Conservation (phyloP, 2,888 invertebrate species). For the Scrobipalpa atriplicella region DNA sequence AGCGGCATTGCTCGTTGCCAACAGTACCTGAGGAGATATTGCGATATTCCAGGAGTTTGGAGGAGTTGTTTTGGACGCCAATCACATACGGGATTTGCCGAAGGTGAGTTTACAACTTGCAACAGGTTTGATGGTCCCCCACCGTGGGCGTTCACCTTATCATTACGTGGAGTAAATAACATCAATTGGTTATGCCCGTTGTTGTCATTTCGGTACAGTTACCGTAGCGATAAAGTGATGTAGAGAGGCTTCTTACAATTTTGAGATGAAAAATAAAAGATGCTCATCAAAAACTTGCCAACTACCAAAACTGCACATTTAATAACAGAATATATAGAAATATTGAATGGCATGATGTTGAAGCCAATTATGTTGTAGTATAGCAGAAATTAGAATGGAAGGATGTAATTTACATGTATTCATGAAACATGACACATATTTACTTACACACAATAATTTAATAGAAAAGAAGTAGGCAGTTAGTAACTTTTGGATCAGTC, state of each 20-base stretch:
- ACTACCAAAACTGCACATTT: too few species aligned
- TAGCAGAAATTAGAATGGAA: too few species aligned
- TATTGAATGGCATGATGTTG: too few species aligned
- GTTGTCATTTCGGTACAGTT: slow-evolving; percentile 35
- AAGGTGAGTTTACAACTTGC: slow-evolving; percentile 86
- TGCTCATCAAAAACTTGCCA: too few species aligned
- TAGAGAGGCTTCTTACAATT: background rate
- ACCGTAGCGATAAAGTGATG: background rate
- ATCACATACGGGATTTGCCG: slow-evolving; percentile 98
- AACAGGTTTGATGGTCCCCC: slow-evolving; percentile 33
- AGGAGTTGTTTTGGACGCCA: slow-evolving; percentile 99
- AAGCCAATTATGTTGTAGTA: too few species aligned
- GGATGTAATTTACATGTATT: too few species aligned
- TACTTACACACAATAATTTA: too few species aligned
- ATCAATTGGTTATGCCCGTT: slow-evolving; percentile 43
- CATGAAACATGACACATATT: too few species aligned
- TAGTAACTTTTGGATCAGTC: too few species aligned
- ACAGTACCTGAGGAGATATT: slow-evolving; percentile 99
- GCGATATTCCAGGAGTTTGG: slow-evolving; percentile 97
- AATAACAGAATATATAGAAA: too few species aligned
- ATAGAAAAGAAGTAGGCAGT: too few species aligned
- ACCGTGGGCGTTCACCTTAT: slow-evolving; percentile 80
- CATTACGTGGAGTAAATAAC: slow-evolving; percentile 67
- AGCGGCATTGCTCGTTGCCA: slow-evolving; percentile 98
- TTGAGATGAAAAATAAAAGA: too few species aligned